Evolutionary conservation across 2,113 vertebrate genomes (phyloP), one percentile per base, ranked within the genome.

Genomic region (Lepisosteus oculatus): DNA sequence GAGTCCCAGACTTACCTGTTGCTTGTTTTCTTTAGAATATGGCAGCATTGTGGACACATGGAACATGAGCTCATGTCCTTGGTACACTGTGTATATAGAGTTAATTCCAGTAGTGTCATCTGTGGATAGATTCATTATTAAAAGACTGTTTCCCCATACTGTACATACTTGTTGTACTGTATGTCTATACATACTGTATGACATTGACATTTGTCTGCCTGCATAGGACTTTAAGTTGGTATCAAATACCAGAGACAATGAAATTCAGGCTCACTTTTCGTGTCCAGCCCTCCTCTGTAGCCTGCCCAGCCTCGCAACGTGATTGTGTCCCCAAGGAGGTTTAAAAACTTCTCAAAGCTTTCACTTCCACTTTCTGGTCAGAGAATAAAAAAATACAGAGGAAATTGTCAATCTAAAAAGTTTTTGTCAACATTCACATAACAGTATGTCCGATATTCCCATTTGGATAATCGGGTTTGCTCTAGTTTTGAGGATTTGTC

Each of bases 31-130:
- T 89, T 95, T 99, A 66, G 97, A 99, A 81, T 99, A 98, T 0
- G 97, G 97, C 76, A 99, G 83, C 97, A 99, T 96, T 76, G 97
- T 99, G 71, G 97, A 99, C 76, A 99, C 95, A 5, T 99, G 97
- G 82, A 98, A 99, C 96, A 99, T 98, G 83, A 99, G 95, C 90
- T 99, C 97, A 61, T 99, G 97, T 68, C 97, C 96, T 87, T 99
- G 95, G 87, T 98, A 99, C 76, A 99, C 91, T 0, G 96, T 99
- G 85, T 98, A 99, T 83, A 99, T 92, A 69, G 97, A 98, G 77
- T 90, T 85, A 3, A 92, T 94, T 86, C 97, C 97, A 80, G 97
- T 99, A 86, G 97, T 99, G 81, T 97, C 95, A 75, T 99, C 97
- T 99, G 90, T 71, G 88, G 85, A 57, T 15, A 74, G 47, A 84